These are phyloP conservation scores for Pterophyllum scalare DNA, from an alignment of 2,113 vertebrate genomes.

Conservation along the genomic window DNA sequence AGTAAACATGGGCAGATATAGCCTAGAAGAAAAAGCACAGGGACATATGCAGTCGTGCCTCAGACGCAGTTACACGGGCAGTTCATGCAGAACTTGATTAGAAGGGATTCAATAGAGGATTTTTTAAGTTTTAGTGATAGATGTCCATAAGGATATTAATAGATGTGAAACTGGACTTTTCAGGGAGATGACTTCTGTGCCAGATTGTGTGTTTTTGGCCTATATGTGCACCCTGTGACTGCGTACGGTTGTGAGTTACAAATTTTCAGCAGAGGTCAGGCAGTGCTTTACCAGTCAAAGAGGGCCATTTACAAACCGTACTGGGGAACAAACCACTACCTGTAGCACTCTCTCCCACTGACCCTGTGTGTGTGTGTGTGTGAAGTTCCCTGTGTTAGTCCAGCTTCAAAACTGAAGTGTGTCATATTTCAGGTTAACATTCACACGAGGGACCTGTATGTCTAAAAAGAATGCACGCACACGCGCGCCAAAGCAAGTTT, in stretches of 20 bases:
- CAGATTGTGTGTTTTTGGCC: slow-evolving; percentile 29
- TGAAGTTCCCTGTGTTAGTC: slow-evolving; percentile 8
- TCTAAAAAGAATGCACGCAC: slow-evolving; percentile 46
- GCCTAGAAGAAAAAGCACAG: neutral
- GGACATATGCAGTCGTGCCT: neutral
- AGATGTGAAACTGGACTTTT: neutral
- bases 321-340: slow-evolving; percentile 7
- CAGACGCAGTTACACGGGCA: neutral
- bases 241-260: slow-evolving; percentile 23
- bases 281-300: neutral
- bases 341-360: slow-evolving; percentile 1
- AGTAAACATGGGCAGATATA: slow-evolving; percentile 10
- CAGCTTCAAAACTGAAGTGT: slow-evolving; percentile 15
- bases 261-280: slow-evolving; percentile 30
- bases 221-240: neutral
- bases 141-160: slow-evolving; percentile 2
- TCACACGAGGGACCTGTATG: slow-evolving; percentile 42
- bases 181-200: neutral
- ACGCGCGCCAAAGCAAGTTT: slow-evolving; percentile 41
- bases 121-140: neutral
- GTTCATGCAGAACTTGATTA: neutral
- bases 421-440: slow-evolving; percentile 30
- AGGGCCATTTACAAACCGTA: neutral
- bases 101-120: neutral
- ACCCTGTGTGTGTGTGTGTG: neutral